Evolutionary conservation across 1,140 invertebrate species (phyloP).

Genomic region (Babylonia areolata): DNA sequence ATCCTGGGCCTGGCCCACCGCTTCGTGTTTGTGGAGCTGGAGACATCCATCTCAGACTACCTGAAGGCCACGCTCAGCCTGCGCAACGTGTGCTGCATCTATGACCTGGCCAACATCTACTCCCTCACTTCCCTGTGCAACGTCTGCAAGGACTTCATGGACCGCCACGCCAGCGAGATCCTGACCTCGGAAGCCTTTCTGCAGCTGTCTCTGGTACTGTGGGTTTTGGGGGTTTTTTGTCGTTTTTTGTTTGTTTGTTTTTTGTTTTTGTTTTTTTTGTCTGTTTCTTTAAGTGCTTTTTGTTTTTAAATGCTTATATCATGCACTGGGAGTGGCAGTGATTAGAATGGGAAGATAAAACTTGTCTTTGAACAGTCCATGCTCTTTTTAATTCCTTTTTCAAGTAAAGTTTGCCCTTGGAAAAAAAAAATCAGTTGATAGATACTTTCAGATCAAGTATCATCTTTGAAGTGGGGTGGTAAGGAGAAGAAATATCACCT

Average conservation of each 20-base stretch:
- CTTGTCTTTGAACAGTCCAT: too few species aligned
- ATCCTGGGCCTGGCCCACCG: constrained; percentile 93
- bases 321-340: too few species aligned
- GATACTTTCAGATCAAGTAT: not conserved
- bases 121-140: constrained; percentile 80
- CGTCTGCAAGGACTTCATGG: constrained; percentile 86
- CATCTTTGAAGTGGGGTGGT: not conserved
- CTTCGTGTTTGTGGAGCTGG: constrained; percentile 95
- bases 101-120: constrained; percentile 91
- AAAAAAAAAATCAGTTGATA: not conserved
- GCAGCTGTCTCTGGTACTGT: constrained; percentile 87
- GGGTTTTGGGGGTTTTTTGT: too few species aligned
- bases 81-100: constrained; percentile 93
- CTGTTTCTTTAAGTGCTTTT: too few species aligned
- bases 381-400: too few species aligned
- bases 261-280: too few species aligned
- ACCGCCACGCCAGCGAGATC: constrained; percentile 90
- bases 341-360: too few species aligned
- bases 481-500: too few species aligned
- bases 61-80: constrained; percentile 90
- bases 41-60: constrained; percentile 94
- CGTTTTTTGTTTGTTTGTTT: too few species aligned
- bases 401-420: too few species aligned
- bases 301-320: too few species aligned
- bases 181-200: constrained; percentile 90